Conservation (phyloP, 2,113 vertebrate species). For the Phalacrocorax aristotelis region DNA sequence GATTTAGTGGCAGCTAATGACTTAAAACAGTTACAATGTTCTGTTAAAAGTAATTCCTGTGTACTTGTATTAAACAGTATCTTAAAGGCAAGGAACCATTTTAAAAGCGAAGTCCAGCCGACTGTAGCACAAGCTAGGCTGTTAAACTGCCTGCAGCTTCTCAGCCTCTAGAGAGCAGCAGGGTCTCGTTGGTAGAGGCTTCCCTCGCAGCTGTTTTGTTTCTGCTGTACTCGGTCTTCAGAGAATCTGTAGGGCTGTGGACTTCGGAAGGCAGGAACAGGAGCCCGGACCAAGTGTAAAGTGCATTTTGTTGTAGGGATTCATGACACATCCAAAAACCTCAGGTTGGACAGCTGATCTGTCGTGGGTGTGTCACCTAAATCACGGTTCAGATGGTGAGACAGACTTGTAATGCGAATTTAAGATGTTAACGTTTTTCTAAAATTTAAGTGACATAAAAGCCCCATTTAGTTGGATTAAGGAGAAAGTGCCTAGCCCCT, state of each 20-base stretch:
- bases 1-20: rapidly evolving
- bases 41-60: not conserved
- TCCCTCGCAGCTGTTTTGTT: no score
- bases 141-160: not conserved
- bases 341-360: not conserved
- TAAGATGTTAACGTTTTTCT: not conserved
- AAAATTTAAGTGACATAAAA: not conserved
- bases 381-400: no score
- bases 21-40: no score
- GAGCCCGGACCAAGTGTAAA: not conserved
- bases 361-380: rapidly evolving
- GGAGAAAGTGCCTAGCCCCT: not conserved
- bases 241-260: not conserved
- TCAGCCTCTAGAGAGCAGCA: constrained; percentile 13
- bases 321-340: rapidly evolving
- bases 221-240: rapidly evolving
- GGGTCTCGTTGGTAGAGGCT: not conserved
- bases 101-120: rapidly evolving
- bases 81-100: not conserved
- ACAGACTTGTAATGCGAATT: not conserved
- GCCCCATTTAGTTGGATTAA: not conserved
- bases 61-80: no score
- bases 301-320: no score
- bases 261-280: not conserved
- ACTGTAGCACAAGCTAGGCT: rapidly evolving